Base-by-base conservation (phyloP, 2,797 vertebrate species). In the Merluccius polli region DNA sequence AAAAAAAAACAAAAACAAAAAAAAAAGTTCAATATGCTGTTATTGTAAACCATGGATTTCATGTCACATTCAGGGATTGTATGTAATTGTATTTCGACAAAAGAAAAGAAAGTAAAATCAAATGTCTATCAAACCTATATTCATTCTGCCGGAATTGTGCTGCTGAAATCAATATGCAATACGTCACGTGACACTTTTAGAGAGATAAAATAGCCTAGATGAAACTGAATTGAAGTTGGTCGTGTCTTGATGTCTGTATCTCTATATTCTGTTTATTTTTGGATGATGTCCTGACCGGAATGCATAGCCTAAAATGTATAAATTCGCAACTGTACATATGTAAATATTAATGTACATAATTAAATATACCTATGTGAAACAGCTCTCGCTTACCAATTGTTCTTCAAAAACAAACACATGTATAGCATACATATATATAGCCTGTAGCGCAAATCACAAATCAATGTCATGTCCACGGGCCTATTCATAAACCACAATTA, bases 281-380 rank as follows among this genome's bases (percentile, higher is more conserved):
- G 82, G 76, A 89, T 81, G 78, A 74, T 92, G 86, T 91, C 83
- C 91, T 84, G 29, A 30, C 78, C 90, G 91, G 91, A 94, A 94
- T 93, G 93, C 91, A 90, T 92, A 86, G 91, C 91, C 91, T 93
- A 83, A 35, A 44, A 89, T 89, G 91, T 90, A 83, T 88, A 74
- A 70, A 82, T 72, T 77, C 75, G 81, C 78, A 73, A 84, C 74
- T 94, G 93, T 93, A 93, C 80, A 93, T 87, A 92, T 81, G 84
- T 93, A 92, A 92, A 93, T 92, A 93, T 90, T 87, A 84, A 81
- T 95, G 93, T 93, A 94, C 83, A 95, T 92, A 94, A 93, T 92
- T 90, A 93, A 94, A 94, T 83, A 67, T 86, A 83, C 84, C 81
- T 82, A 90, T 86, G 86, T 86, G 84, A 85, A 86, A 73, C 36